Evolutionary conservation across 2,888 invertebrate species (phyloP).

Genomic region (Ceratothoa steindachneri): DNA sequence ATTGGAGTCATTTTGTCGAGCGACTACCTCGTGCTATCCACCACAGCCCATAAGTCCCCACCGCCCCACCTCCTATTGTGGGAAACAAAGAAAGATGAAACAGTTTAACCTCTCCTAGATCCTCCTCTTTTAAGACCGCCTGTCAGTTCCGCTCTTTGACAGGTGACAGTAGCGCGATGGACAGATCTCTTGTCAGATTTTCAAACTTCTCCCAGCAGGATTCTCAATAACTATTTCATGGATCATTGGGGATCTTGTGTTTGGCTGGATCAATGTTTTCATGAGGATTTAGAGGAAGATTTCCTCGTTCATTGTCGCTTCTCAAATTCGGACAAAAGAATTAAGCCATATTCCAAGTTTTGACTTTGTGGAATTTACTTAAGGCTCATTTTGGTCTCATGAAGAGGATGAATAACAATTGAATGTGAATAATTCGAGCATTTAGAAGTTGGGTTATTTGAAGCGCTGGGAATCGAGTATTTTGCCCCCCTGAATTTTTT

Average conservation of each 20-base stretch:
- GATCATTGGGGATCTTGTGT: background rate
- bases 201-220: background rate
- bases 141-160: background rate
- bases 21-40: too few species aligned
- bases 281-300: background rate
- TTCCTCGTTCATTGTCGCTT: background rate
- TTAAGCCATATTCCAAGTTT: too few species aligned
- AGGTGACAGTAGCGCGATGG: background rate
- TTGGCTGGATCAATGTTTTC: background rate
- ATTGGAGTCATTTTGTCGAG: background rate
- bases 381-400: too few species aligned
- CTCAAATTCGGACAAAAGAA: background rate
- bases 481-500: too few species aligned
- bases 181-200: background rate
- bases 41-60: too few species aligned
- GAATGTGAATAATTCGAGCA: too few species aligned
- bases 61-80: background rate
- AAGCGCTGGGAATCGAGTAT: too few species aligned
- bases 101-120: background rate
- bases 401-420: too few species aligned
- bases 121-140: background rate
- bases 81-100: background rate
- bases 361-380: too few species aligned
- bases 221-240: background rate
- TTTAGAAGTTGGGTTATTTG: too few species aligned